A percentile compares a stretch with the other conserved stretches of the same genome.
phyloP scores from a whole-genome alignment of 2,888 invertebrate genomes.

The Zaprionus lineosus region DNA sequence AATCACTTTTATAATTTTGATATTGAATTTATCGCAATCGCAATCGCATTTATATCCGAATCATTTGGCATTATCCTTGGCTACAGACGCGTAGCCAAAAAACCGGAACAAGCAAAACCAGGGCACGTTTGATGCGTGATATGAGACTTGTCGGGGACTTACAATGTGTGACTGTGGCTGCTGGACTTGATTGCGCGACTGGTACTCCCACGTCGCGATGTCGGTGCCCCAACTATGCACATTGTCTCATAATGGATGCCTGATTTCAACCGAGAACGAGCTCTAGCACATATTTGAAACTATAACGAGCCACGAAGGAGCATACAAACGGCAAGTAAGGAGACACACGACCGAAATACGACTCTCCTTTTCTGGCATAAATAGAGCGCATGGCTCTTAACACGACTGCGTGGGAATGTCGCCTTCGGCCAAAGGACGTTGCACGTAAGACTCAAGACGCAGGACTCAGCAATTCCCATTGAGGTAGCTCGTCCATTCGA shows the following conservation, averaged over 20 bases:
- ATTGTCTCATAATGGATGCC: constrained; percentile 62
- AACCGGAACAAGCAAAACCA: constrained; percentile 62
- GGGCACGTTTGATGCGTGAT: constrained; percentile 59
- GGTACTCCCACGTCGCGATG: constrained; percentile 38
- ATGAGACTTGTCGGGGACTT: constrained; percentile 56
- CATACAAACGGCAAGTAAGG: constrained; percentile 22
- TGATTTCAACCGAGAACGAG: constrained; percentile 56
- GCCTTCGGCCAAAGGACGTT: no score
- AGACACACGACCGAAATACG: not conserved
- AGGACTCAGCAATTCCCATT: constrained; percentile 30
- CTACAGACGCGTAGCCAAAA: constrained; percentile 56
- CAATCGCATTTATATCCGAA: constrained; percentile 14
- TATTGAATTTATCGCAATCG: no score
- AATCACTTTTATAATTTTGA: constrained; percentile 15
- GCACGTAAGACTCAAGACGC: no score
- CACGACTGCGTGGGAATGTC: constrained; percentile 50
- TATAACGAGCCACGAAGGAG: constrained; percentile 54
- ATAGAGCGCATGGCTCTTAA: constrained; percentile 31
- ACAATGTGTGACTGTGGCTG: constrained; percentile 61
- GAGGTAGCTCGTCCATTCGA: no score
- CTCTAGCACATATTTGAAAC: constrained; percentile 56
- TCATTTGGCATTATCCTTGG: constrained; percentile 53
- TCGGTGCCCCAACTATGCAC: constrained; percentile 52
- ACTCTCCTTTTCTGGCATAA: constrained; percentile 1
- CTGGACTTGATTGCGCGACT: constrained; percentile 63